These are phyloP conservation scores for Cerastis leucographa DNA, from an alignment of 2,888 invertebrate species.

Conservation along the genomic window DNA sequence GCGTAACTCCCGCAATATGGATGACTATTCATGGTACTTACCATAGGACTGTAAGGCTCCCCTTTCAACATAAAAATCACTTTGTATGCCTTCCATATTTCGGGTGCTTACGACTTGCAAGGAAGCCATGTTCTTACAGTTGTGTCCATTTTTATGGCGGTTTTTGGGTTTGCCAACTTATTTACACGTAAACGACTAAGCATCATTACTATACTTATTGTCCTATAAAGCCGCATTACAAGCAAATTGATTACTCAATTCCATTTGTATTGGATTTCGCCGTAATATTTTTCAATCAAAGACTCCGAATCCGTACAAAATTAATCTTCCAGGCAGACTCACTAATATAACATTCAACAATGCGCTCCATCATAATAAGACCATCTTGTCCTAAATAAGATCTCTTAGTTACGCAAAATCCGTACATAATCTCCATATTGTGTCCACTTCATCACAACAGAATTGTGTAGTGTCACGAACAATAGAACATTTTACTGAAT, in stretches of 20 bases:
- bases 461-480: conserved; percentile 60
- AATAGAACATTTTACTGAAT: conserved; percentile 57
- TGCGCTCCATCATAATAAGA: conserved; percentile 34
- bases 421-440: conserved; percentile 59
- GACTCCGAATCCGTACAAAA: conserved; percentile 12
- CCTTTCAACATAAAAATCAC: conserved; percentile 55
- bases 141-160: conserved; percentile 16
- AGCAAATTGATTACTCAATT: background rate
- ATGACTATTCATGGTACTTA: conserved; percentile 47
- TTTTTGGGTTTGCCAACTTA: conserved; percentile 28
- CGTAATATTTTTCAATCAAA: conserved; percentile 14
- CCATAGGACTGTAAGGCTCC: conserved; percentile 49
- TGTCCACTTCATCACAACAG: conserved; percentile 56
- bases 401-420: conserved; percentile 49
- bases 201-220: conserved; percentile 12
- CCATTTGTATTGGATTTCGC: background rate
- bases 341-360: conserved; percentile 42
- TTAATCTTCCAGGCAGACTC: conserved; percentile 18
- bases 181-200: conserved; percentile 20
- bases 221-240: background rate
- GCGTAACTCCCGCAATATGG: conserved; percentile 51
- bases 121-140: conserved; percentile 20
- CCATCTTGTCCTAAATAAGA: conserved; percentile 48
- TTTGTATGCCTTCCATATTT: conserved; percentile 56
- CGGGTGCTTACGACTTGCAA: conserved; percentile 40